Evolutionary conservation across 2,113 vertebrate genomes (phyloP).

Genomic region (Turnix velox): DNA sequence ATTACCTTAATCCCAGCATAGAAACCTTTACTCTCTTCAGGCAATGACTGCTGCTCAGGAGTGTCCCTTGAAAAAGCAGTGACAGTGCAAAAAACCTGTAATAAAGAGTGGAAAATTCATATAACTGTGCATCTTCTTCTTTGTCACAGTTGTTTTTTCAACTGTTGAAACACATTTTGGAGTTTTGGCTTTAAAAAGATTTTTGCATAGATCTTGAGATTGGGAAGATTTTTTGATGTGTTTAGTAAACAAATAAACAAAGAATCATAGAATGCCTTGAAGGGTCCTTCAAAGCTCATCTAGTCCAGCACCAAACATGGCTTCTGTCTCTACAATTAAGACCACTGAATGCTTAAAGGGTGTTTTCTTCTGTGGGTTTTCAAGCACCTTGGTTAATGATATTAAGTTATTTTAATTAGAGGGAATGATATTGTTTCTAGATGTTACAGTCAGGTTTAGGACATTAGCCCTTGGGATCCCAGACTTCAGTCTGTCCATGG

Average conservation of each 20-base stretch:
- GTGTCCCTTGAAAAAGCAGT: constrained; percentile 67
- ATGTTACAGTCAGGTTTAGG: not conserved
- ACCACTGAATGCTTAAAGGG: not conserved
- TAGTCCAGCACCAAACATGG: too few relatives aligned
- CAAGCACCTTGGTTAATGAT: not conserved
- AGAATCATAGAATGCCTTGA: too few relatives aligned
- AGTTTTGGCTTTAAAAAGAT: not conserved
- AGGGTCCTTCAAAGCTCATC: too few relatives aligned
- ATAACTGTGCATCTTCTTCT: not conserved
- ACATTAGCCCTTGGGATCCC: not conserved
- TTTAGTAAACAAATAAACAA: not conserved
- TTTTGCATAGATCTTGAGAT: not conserved
- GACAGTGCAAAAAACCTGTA: constrained; percentile 78
- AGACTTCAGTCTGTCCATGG: not conserved
- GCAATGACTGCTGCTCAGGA: constrained; percentile 63
- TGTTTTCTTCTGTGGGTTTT: not conserved
- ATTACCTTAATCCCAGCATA: constrained; percentile 83
- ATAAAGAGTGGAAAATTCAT: not conserved
- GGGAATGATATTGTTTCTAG: not conserved
- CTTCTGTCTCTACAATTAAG: not conserved
- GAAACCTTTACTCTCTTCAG: constrained; percentile 79
- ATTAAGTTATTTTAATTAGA: not conserved
- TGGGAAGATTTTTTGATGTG: not conserved
- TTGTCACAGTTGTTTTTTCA: not conserved
- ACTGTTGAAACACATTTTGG: not conserved